A percentile compares a stretch with the other conserved stretches of the same genome.
These are phyloP conservation scores for Ornithoptera priamus DNA, from an alignment of 2,888 invertebrate genomes.

Conservation along the genomic window DNA sequence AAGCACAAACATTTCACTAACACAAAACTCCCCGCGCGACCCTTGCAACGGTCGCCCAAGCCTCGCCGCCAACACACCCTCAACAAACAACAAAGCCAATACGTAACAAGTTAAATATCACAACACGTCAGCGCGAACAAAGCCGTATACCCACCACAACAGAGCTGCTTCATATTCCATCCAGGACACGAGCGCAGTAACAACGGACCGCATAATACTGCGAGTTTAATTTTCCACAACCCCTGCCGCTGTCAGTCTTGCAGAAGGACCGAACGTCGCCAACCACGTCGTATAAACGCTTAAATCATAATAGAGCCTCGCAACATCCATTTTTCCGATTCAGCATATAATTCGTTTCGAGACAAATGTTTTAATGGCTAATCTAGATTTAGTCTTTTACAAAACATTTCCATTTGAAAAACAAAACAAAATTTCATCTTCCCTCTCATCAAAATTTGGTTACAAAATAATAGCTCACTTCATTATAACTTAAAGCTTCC, in stretches of 20 bases:
- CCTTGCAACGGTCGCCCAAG: conserved; percentile 5
- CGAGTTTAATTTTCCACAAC: neutral
- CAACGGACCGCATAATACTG: conserved; percentile 5
- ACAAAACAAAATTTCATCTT: too few relatives aligned
- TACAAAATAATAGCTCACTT: too few relatives aligned
- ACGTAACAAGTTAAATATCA: conserved; percentile 54
- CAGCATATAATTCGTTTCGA: too few relatives aligned
- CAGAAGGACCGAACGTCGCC: too few relatives aligned
- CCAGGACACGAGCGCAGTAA: conserved; percentile 27
- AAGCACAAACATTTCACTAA: conserved; percentile 4
- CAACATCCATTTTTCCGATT: too few relatives aligned
- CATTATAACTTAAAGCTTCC: too few relatives aligned
- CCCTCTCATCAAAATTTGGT: too few relatives aligned
- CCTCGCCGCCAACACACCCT: conserved; percentile 4
- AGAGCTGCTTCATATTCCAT: conserved; percentile 33
- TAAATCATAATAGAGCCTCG: too few relatives aligned
- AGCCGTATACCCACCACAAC: conserved; percentile 58
- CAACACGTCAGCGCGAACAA: conserved; percentile 67
- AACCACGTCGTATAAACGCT: too few relatives aligned
- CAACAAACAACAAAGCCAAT: conserved; percentile 27
- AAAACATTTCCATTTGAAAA: too few relatives aligned
- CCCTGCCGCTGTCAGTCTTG: neutral
- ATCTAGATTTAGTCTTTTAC: too few relatives aligned
- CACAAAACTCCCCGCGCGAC: conserved; percentile 2
- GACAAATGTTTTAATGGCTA: too few relatives aligned